These are phyloP conservation scores for Fopius arisanus DNA, from an alignment of 1,140 invertebrate species.

Conservation along the genomic window DNA sequence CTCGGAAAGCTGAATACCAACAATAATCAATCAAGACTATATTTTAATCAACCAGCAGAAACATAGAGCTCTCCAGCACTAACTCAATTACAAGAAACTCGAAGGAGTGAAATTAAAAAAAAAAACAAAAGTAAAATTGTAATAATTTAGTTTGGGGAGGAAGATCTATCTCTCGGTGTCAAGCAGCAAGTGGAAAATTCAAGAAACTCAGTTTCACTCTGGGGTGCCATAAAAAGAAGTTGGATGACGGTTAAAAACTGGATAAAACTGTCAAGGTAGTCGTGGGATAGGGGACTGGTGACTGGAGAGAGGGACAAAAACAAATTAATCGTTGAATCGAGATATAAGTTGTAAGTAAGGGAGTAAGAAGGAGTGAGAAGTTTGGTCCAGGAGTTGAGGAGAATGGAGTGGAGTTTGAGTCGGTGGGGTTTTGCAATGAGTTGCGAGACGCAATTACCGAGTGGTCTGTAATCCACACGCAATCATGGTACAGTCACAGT, in stretches of 20 bases:
- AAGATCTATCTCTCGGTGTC: neutral
- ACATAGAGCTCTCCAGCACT: neutral
- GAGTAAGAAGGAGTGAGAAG: conserved; percentile 16
- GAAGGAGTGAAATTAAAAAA: neutral
- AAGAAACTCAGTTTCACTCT: conserved; percentile 19
- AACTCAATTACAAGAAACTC: neutral
- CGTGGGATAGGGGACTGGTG: neutral
- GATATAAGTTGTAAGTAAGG: conserved; percentile 18
- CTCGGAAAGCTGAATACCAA: no score
- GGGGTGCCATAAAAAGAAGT: conserved; percentile 25
- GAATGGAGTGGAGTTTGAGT: conserved; percentile 1
- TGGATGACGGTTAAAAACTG: conserved; percentile 27
- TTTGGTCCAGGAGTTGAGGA: neutral
- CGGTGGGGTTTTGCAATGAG: conserved; percentile 25
- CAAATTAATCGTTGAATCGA: conserved; percentile 29
- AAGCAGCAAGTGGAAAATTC: neutral
- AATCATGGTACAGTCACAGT: conserved; percentile 49
- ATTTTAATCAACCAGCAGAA: neutral
- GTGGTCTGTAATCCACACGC: conserved; percentile 58
- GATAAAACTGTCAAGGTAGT: conserved; percentile 30
- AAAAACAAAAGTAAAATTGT: neutral
- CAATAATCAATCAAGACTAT: neutral
- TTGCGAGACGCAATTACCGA: conserved; percentile 54
- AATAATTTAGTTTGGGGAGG: neutral
- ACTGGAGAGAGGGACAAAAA: conserved; percentile 4